Conservation (phyloP, 2,888 invertebrate species). For the Sacculina carcini region DNA sequence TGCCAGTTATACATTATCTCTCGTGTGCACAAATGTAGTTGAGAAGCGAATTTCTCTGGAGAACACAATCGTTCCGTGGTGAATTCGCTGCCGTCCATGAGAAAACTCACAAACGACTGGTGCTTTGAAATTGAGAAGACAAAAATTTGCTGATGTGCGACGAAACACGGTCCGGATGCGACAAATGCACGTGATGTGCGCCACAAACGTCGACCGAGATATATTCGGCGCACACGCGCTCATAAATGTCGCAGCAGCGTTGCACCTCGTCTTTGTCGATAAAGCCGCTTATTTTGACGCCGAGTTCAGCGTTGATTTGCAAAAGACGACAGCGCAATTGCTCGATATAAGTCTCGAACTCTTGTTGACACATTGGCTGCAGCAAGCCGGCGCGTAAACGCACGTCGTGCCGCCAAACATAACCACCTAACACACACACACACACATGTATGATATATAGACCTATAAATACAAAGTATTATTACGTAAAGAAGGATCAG, state of each 20-base stretch:
- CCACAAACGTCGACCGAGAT: conserved; percentile 5
- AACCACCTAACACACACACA: too few relatives aligned
- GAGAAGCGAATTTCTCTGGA: too few relatives aligned
- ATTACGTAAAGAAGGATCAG: too few relatives aligned
- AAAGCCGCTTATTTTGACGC: background rate
- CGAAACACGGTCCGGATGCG: conserved; percentile 9
- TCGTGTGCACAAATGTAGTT: too few relatives aligned
- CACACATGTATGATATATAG: too few relatives aligned
- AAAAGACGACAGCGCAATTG: background rate
- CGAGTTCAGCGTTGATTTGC: background rate
- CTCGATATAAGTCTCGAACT: background rate
- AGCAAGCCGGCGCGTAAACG: background rate
- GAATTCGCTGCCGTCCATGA: too few relatives aligned
- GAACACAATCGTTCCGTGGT: too few relatives aligned
- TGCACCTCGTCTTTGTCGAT: background rate
- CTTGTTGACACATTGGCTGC: background rate
- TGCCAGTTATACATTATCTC: too few relatives aligned
- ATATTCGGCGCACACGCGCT: background rate
- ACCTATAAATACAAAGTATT: too few relatives aligned
- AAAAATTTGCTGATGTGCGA: conserved; percentile 8
- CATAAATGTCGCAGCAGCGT: too few relatives aligned
- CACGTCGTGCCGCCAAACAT: conserved; percentile 2
- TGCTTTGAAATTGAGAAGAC: too few relatives aligned
- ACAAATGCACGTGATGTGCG: conserved; percentile 12
- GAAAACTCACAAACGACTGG: too few relatives aligned